Percentiles rank a stretch among this genome's conserved stretches.
Evolutionary conservation across 2,888 invertebrate genomes (phyloP).

Genomic region (Drepana falcataria): DNA sequence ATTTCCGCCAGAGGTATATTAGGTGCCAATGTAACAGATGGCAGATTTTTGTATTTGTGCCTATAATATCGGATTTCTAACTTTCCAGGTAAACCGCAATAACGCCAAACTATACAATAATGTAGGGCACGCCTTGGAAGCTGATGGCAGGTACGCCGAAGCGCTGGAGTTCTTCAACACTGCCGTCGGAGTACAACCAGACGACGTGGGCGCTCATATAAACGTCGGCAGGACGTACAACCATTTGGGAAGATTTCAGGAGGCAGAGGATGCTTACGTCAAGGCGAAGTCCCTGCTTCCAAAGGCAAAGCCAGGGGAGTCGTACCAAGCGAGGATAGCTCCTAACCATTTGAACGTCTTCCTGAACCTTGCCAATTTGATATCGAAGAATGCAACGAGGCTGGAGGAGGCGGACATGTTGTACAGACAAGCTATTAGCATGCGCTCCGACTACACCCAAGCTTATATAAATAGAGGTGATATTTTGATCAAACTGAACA

Average conservation of each 20-base stretch:
- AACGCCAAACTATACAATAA: conserved; percentile 99
- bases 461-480: conserved; percentile 98
- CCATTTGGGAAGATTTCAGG: conserved; percentile 84
- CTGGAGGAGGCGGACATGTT: conserved; percentile 96
- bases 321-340: conserved; percentile 96
- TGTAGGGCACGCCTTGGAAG: conserved; percentile 96
- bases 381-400: conserved; percentile 94
- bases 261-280: conserved; percentile 95
- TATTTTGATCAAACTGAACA: conserved; percentile 95
- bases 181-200: conserved; percentile 94
- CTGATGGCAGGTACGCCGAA: conserved; percentile 81
- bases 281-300: conserved; percentile 93
- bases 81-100: conserved; percentile 86
- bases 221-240: conserved; percentile 97
- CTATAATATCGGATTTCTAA: no score
- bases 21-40: no score
- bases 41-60: no score
- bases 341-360: conserved; percentile 98
- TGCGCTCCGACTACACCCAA: conserved; percentile 97
- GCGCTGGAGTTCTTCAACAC: conserved; percentile 94
- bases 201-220: conserved; percentile 97
- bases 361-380: conserved; percentile 95
- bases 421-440: conserved; percentile 96
- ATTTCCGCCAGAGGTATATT: no score
- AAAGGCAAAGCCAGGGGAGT: conserved; percentile 94